These are phyloP conservation scores for Camponotus floridanus DNA, from an alignment of 1,140 invertebrate genomes.

Conservation along the genomic window DNA sequence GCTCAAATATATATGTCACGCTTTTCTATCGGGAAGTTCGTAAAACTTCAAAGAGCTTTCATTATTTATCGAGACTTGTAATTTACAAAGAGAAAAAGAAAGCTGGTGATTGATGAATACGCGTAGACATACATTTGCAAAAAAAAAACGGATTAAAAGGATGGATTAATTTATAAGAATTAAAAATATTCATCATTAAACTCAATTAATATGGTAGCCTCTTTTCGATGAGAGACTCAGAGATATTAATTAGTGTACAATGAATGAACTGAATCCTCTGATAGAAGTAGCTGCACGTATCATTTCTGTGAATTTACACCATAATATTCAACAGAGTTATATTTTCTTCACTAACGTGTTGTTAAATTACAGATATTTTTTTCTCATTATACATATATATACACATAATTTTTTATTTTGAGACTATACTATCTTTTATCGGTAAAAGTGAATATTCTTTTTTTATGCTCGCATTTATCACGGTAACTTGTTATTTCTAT, in stretches of 20 bases:
- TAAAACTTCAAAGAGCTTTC: conserved; percentile 57
- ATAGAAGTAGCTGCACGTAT: conserved; percentile 20
- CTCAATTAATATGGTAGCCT: conserved; percentile 38
- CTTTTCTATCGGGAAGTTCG: conserved; percentile 47
- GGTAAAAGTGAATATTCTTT: background rate
- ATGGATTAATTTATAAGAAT: conserved; percentile 29
- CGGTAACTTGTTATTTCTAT: background rate
- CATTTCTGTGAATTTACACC: background rate
- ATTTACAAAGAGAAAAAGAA: conserved; percentile 39
- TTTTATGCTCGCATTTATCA: background rate
- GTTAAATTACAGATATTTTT: conserved; percentile 23
- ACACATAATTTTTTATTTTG: too few relatives aligned
- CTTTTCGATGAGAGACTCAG: background rate
- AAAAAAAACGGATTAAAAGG: background rate
- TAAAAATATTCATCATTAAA: conserved; percentile 32
- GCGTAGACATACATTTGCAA: background rate
- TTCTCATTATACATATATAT: background rate
- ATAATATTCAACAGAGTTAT: background rate
- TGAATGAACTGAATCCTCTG: conserved; percentile 20
- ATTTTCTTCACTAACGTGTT: background rate
- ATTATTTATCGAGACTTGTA: conserved; percentile 63
- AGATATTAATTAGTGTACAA: conserved; percentile 41
- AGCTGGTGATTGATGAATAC: conserved; percentile 45
- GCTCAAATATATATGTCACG: conserved; percentile 56
- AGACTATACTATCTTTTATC: background rate